A percentile compares a stretch with the other conserved stretches of the same genome.
These are phyloP conservation scores for Coecobrya sp. DNA, from an alignment of 2,888 invertebrate species.

Conservation along the genomic window DNA sequence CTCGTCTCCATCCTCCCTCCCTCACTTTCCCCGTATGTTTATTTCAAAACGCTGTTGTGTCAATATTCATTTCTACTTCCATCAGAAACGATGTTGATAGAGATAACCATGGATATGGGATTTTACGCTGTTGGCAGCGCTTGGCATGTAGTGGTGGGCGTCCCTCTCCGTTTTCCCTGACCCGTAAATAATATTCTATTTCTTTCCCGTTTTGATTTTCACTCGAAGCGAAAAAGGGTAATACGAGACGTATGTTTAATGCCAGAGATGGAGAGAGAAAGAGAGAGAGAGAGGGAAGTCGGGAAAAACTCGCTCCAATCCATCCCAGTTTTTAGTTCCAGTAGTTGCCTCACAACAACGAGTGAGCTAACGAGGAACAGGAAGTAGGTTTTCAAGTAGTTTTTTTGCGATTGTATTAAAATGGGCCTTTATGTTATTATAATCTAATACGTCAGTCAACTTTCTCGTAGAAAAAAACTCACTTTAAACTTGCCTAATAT, in stretches of 20 bases:
- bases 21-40: slow-evolving; percentile 32
- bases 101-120: background rate
- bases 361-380: slow-evolving; percentile 20
- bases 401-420: slow-evolving; percentile 30
- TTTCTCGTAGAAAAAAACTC: slow-evolving; percentile 22
- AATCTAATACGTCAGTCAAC: slow-evolving; percentile 49
- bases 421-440: slow-evolving; percentile 29
- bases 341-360: slow-evolving; percentile 19
- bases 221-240: background rate
- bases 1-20: slow-evolving; percentile 6
- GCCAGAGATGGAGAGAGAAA: background rate
- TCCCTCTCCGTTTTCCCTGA: slow-evolving; percentile 16
- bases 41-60: slow-evolving; percentile 8
- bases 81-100: slow-evolving; percentile 20
- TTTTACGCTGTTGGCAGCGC: slow-evolving; percentile 1
- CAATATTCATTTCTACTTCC: slow-evolving; percentile 22
- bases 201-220: slow-evolving; percentile 43
- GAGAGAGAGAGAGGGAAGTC: background rate
- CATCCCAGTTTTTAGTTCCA: slow-evolving; percentile 16
- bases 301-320: background rate
- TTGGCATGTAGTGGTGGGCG: slow-evolving; percentile 12
- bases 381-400: slow-evolving; percentile 51
- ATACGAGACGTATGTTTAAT: background rate
- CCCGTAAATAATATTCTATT: slow-evolving; percentile 34
- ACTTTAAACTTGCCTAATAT: slow-evolving; percentile 26